These are phyloP conservation scores for Myiagra hebetior DNA, from an alignment of 2,113 vertebrate genomes.

Conservation along the genomic window DNA sequence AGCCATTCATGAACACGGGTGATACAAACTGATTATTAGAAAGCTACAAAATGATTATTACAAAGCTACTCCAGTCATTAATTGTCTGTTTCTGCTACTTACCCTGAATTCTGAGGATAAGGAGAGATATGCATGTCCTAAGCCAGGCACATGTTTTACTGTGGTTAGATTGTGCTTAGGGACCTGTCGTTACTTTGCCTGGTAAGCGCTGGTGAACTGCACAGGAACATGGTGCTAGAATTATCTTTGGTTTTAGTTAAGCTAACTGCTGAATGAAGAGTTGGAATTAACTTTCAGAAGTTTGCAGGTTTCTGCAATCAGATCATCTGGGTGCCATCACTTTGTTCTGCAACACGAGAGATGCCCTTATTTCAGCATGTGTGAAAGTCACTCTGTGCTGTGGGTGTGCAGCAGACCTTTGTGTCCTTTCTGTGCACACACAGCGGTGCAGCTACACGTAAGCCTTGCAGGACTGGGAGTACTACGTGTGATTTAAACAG, in stretches of 20 bases:
- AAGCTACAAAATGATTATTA: background rate
- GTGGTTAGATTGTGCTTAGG: background rate
- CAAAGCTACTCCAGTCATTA: background rate
- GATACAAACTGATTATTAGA: background rate
- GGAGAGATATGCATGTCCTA: background rate
- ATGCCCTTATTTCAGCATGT: background rate
- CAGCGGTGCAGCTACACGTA: fast-evolving
- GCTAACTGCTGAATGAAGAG: background rate
- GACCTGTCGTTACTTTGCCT: background rate
- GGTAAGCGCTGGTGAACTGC: background rate
- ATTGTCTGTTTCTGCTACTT: background rate
- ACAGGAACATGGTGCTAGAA: background rate
- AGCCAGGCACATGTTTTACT: background rate
- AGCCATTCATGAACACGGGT: background rate
- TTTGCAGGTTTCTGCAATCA: background rate
- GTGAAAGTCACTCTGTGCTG: background rate
- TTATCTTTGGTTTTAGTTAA: background rate
- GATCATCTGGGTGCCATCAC: background rate
- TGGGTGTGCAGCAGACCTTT: background rate
- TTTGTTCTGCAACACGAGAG: background rate
- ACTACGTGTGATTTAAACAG: background rate
- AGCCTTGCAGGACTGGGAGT: background rate
- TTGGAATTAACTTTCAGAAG: background rate
- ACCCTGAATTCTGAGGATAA: background rate
- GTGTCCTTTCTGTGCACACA: background rate